Percentiles rank a stretch among this genome's conserved stretches.
These are phyloP conservation scores for Lasioglossum vierecki DNA, from an alignment of 2,888 invertebrate genomes.

Conservation along the genomic window DNA sequence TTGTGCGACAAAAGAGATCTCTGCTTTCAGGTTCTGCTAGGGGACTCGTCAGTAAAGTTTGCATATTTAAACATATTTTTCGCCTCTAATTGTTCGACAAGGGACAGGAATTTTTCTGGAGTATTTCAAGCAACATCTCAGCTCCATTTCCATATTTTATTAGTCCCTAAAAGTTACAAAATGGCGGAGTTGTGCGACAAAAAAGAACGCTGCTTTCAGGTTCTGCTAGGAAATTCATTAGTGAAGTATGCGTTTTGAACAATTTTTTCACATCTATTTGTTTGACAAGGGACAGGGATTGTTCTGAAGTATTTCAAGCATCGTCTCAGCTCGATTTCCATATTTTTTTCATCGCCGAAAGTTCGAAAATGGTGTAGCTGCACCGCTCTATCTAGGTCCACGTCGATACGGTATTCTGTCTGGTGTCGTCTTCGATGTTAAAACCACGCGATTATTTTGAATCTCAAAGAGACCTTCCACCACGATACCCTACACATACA, in stretches of 20 bases:
- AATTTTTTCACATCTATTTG: not conserved
- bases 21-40: too few species aligned
- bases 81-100: too few species aligned
- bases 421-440: not conserved
- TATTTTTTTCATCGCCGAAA: not conserved
- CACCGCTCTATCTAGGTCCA: not conserved
- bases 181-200: too few species aligned
- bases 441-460: not conserved
- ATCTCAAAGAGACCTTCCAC: not conserved
- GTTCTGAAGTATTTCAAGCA: not conserved
- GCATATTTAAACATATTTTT: too few species aligned
- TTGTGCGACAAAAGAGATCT: too few species aligned
- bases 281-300: not conserved
- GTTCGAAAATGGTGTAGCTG: not conserved
- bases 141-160: too few species aligned
- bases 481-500: not conserved
- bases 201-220: too few species aligned
- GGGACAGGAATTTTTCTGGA: too few species aligned
- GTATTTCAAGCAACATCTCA: too few species aligned
- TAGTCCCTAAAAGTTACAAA: too few species aligned
- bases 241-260: not conserved
- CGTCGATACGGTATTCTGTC: not conserved
- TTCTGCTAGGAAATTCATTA: not conserved
- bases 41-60: too few species aligned
- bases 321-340: not conserved